Evolutionary conservation across 2,797 vertebrate species (phyloP).

Genomic region (Pelochelys cantorii): DNA sequence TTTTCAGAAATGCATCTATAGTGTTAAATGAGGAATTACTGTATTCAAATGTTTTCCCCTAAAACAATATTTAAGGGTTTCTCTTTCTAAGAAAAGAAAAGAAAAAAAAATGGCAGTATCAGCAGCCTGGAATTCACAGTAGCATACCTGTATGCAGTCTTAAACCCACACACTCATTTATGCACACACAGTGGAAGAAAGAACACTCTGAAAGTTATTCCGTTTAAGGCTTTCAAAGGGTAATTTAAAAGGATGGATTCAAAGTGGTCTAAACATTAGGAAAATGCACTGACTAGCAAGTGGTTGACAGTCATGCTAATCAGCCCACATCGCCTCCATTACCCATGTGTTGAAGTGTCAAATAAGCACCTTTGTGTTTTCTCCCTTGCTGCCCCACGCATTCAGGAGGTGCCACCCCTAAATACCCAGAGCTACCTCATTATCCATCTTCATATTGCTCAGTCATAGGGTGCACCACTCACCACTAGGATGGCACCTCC

Average conservation of each 20-base stretch:
- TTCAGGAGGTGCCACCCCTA: too few species aligned
- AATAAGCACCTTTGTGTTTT: background rate
- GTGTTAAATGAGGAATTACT: too few species aligned
- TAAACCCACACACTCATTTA: rapidly evolving
- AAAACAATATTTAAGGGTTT: background rate
- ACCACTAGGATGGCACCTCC: background rate
- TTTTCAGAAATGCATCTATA: too few species aligned
- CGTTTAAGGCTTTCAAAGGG: background rate
- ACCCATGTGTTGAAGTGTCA: background rate
- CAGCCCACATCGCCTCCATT: background rate
- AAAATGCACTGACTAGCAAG: background rate
- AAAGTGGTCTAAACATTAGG: background rate
- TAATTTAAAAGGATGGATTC: background rate
- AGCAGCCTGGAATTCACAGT: background rate
- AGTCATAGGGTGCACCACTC: background rate
- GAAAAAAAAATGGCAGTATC: rapidly evolving
- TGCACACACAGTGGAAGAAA: rapidly evolving
- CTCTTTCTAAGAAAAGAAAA: background rate
- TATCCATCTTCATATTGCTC: background rate
- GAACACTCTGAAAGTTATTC: background rate
- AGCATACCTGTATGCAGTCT: too few species aligned
- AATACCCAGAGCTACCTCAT: background rate
- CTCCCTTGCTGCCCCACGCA: background rate
- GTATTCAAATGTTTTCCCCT: too few species aligned
- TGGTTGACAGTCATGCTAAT: background rate